Percentiles rank a stretch among this genome's conserved stretches.
phyloP scores from a whole-genome alignment of 92 coral and sea anemone species.

The Ricordea florida region DNA sequence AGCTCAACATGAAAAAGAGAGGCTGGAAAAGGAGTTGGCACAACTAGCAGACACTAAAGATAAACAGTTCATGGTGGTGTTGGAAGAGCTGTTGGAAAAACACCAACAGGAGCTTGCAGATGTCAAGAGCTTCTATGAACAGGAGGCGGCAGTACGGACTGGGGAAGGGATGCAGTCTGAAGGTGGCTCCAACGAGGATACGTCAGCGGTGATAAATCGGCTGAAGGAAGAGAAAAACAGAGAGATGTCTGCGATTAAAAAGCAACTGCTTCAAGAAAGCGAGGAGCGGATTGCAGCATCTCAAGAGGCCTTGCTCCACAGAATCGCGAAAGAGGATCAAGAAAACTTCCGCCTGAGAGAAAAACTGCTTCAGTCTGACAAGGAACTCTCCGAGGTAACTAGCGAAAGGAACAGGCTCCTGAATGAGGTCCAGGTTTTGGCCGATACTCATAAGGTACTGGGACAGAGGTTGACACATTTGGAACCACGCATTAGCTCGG shows the following conservation, averaged over 20 bases:
- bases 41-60: slow-evolving; percentile 64
- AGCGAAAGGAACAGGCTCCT: slow-evolving; percentile 74
- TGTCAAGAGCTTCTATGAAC: slow-evolving; percentile 38
- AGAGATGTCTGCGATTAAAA: slow-evolving; percentile 61
- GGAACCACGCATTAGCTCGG: slow-evolving; percentile 58
- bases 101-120: slow-evolving; percentile 68
- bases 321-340: slow-evolving; percentile 73
- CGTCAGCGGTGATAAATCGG: neutral
- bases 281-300: slow-evolving; percentile 80
- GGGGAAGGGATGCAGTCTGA: neutral
- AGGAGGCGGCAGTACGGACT: slow-evolving; percentile 3
- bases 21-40: slow-evolving; percentile 55
- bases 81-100: slow-evolving; percentile 65
- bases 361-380: slow-evolving; percentile 41
- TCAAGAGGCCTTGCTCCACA: slow-evolving; percentile 66
- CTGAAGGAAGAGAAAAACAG: slow-evolving; percentile 61
- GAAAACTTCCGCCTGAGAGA: slow-evolving; percentile 66
- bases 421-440: slow-evolving; percentile 57
- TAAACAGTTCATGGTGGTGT: slow-evolving; percentile 64
- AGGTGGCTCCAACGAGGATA: neutral
- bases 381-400: slow-evolving; percentile 61
- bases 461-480: slow-evolving; percentile 29
- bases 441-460: slow-evolving; percentile 57
- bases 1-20: slow-evolving; percentile 53
- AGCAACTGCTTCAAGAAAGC: slow-evolving; percentile 65